phyloP scores from a whole-genome alignment of 2,797 vertebrate genomes.

The Epinephelus awoara region DNA sequence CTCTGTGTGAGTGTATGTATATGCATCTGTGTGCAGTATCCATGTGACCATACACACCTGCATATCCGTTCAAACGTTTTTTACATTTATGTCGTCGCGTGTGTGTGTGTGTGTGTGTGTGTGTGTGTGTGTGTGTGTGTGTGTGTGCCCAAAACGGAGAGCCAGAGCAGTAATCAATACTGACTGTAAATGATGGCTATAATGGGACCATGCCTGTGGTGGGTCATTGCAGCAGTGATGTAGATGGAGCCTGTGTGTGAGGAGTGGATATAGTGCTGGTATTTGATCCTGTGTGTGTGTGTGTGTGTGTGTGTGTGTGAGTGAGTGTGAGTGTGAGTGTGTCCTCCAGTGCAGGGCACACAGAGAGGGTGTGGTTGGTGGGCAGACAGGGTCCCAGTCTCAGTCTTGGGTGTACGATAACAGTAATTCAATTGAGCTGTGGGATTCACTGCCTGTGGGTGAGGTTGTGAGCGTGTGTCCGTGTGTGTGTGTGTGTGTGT shows the following conservation, averaged over 20 bases:
- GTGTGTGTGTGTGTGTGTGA: slow-evolving; percentile 13
- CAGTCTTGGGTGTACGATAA: slow-evolving; percentile 76
- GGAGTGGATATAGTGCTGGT: slow-evolving; percentile 53
- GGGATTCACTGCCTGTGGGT: slow-evolving; percentile 66
- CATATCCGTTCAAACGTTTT: slow-evolving; percentile 32
- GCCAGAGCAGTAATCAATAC: slow-evolving; percentile 72
- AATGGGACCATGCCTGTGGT: slow-evolving; percentile 60
- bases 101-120: slow-evolving; percentile 7
- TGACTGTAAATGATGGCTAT: slow-evolving; percentile 74
- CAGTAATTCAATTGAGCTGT: slow-evolving; percentile 83
- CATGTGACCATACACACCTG: slow-evolving; percentile 4
- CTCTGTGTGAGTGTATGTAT: neutral
- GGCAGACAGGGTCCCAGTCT: slow-evolving; percentile 70
- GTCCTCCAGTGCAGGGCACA: slow-evolving; percentile 62
- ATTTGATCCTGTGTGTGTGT: slow-evolving; percentile 58
- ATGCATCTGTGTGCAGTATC: slow-evolving; percentile 1
- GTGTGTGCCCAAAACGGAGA: slow-evolving; percentile 33
- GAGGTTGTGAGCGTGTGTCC: slow-evolving; percentile 30
- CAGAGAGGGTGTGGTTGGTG: slow-evolving; percentile 69
- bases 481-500: slow-evolving; percentile 42
- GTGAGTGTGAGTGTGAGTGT: slow-evolving; percentile 29
- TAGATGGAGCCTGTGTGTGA: slow-evolving; percentile 32
- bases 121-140: slow-evolving; percentile 11
- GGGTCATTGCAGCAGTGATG: slow-evolving; percentile 58
- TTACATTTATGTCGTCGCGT: neutral